Base-by-base conservation (phyloP, 64 coral and sea anemone species). In the Dendronephthya gigantea region DNA sequence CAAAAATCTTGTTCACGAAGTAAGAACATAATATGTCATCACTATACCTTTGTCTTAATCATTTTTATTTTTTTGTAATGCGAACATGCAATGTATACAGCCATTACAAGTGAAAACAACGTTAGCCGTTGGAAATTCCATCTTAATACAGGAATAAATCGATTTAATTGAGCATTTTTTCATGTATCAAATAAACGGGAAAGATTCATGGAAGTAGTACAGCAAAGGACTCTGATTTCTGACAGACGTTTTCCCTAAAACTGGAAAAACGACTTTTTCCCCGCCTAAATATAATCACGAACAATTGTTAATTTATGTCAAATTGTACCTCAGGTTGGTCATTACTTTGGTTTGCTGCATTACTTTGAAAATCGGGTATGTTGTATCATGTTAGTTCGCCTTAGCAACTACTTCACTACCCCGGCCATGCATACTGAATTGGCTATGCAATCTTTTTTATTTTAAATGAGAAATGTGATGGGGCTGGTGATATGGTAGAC, bases 321-420 rank as follows among this genome's bases (percentile, higher is more conserved):
- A 76, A 13, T 79, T 39, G 49, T 40, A 29, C 23, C 14, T 66
- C 43, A 96, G 94, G 51, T 96, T 59, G 94, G 94, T 55, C 91
- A 90, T 82, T 96, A 90, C 49, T 96, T 96, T 84, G 94, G 94
- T 15, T 89, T 96, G 25, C 90, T 86, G 75, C 83, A 96, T 86
- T 91, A 92, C 40, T 96, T 88, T 83, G 88, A 96, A 87, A 87
- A 84, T 66, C 47, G 0, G n/a, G 27, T 82, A 82, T 8, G 32
- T 14, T 35, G 48, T 7, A 34, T 4, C 31, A 76, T 5, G 25
- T 76, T 34, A 76, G 51, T 2, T 16, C 3, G 22, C 51, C 14
- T 16, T 11, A 58, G 14, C 15, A 45, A 6, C 41, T 45, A 45
- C 41, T 45, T 6, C 41, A 45, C 41, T 4, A 6, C 41, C 11